Conservation (phyloP, 2,797 vertebrate species). For the Allobates femoralis region DNA sequence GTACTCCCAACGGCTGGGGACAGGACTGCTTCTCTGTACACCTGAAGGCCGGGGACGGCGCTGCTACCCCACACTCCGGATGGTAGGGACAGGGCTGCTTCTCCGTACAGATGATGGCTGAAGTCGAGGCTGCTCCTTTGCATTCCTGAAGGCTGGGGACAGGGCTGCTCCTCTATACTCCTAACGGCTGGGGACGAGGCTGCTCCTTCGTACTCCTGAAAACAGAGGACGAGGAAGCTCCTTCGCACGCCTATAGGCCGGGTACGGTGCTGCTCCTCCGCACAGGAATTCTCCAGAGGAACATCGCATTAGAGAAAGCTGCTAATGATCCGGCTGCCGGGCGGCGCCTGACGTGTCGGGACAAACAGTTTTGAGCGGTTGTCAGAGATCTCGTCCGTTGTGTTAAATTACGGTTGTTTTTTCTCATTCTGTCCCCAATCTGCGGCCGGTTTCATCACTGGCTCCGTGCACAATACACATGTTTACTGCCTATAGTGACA, state of each 20-base stretch:
- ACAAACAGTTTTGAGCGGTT: neutral
- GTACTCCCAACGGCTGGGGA: neutral
- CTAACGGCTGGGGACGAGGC: neutral
- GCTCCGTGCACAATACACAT: slow-evolving; percentile 19
- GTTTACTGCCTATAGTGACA: slow-evolving; percentile 56
- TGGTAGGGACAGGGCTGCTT: neutral
- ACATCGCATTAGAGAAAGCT: neutral
- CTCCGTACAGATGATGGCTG: neutral
- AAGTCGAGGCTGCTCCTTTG: neutral
- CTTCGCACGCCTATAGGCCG: neutral
- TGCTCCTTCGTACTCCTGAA: neutral
- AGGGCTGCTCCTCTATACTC: neutral
- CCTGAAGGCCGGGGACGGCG: neutral
- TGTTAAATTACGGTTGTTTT: neutral
- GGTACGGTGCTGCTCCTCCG: neutral
- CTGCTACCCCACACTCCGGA: neutral
- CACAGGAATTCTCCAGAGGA: neutral
- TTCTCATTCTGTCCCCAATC: slow-evolving; percentile 33
- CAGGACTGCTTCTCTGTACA: neutral
- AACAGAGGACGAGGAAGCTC: neutral
- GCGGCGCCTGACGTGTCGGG: neutral
- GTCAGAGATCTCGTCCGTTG: neutral
- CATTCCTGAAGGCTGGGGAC: neutral
- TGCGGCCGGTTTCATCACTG: neutral
- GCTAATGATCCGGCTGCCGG: slow-evolving; percentile 16